Base-by-base conservation (phyloP, 2,113 vertebrate species). In the Cromileptes altivelis region DNA sequence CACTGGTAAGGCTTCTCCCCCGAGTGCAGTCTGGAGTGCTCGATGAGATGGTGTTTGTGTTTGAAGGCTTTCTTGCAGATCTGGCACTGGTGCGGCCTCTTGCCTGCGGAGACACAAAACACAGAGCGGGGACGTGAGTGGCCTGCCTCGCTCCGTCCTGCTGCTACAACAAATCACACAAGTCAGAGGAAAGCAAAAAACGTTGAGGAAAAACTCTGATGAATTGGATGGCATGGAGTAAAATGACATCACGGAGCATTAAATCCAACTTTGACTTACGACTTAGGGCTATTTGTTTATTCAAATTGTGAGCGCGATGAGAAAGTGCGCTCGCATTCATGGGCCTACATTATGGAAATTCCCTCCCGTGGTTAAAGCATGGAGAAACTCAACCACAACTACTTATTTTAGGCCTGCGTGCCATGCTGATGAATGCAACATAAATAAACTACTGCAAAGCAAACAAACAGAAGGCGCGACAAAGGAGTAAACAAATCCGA, bases 31-130 rank as follows among this genome's bases (percentile, higher is more conserved):
- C 98, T 92, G 50, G 98, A 99, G 96, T 99, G 98, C 94, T 99
- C 98, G 27, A 99, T 99, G 93, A 99, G 97, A 95, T 99, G 98
- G 88, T 99, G 98, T 94, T 99, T 99, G 97, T 99, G 98, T 97
- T 99, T 99, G 85, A 99, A 99, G 33, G 98, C 98, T 93, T 99
- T 99, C 97, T 99, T 99, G 96, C 98, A 99, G 94, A 99, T 99
- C 95, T 99, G 98, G 95, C 98, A 99, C 95, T 99, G 98, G 93
- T 99, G 98, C 61, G 98, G 98, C 94, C 98, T 96, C 95, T 99
- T 99, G 94, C 98, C 98, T 99, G 95, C 1, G 0, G 91, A 94
- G 85, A 92, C 91, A 94, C 94, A 87, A 95, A 94, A 93, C 88
- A 83, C 53, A 93, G 13, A 91, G 13, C 5, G 21, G 14, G 56